Percentiles rank a stretch among this genome's conserved stretches.
Conservation (phyloP, 2,888 invertebrate species). For the Chironomus tentans region DNA sequence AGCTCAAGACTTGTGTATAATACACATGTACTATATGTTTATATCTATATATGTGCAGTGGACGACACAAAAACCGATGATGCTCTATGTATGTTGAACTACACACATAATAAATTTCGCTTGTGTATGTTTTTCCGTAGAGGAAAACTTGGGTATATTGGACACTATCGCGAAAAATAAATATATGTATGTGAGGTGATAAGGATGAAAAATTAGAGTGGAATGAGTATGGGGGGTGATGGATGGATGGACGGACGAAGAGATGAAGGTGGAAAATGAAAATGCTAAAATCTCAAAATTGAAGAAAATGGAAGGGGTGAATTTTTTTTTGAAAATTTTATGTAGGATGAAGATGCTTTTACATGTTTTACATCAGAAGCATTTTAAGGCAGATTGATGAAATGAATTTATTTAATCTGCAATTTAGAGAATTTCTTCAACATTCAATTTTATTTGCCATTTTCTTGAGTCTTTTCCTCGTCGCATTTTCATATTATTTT, state of each 20-base stretch:
- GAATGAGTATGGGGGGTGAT: too few relatives aligned
- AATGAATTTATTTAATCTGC: neutral
- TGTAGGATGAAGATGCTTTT: neutral
- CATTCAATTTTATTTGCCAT: neutral
- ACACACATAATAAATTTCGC: constrained; percentile 26
- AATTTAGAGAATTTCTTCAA: neutral
- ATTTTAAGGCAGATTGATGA: neutral
- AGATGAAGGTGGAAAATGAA: too few relatives aligned
- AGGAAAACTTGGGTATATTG: neutral
- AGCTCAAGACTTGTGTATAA: neutral
- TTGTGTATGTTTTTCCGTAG: neutral
- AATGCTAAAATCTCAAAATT: neutral
- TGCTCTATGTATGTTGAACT: constrained; percentile 3
- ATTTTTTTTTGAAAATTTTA: neutral
- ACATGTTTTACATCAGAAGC: neutral
- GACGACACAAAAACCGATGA: neutral
- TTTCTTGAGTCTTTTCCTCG: neutral
- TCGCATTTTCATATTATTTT: neutral
- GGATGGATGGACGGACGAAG: too few relatives aligned
- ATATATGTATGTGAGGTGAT: neutral
- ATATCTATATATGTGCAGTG: neutral
- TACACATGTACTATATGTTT: constrained; percentile 1
- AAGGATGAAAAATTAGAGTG: neutral
- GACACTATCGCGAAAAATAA: constrained; percentile 1
- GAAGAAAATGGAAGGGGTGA: too few relatives aligned